phyloP scores from a whole-genome alignment of 1,140 invertebrate species.

The Dreissena rostriformis region DNA sequence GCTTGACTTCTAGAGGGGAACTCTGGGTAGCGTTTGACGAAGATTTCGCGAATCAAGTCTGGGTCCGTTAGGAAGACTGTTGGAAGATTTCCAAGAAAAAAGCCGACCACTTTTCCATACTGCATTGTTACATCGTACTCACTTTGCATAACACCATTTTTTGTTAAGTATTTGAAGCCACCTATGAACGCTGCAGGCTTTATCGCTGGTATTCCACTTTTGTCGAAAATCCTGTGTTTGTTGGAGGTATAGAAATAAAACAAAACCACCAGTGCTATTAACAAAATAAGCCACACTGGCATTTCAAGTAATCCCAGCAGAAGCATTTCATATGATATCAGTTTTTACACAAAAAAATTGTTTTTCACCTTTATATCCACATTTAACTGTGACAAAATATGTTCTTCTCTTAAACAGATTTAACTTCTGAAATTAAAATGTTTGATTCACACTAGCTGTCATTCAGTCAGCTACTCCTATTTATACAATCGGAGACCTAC shows the following conservation, averaged over 20 bases:
- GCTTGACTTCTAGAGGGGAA: constrained; percentile 30
- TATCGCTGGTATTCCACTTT: constrained; percentile 27
- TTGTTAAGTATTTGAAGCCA: constrained; percentile 8
- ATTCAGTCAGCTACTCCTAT: too few relatives aligned
- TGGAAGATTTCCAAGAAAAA: constrained; percentile 47
- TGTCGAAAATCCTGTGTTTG: constrained; percentile 36
- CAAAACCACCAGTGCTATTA: constrained; percentile 7
- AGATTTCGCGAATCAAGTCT: constrained; percentile 43
- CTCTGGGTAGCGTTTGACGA: constrained; percentile 18
- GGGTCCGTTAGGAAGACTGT: constrained; percentile 41
- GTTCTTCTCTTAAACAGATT: too few relatives aligned
- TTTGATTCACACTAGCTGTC: too few relatives aligned
- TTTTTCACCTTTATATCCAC: too few relatives aligned
- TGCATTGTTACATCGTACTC: constrained; percentile 19
- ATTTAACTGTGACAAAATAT: too few relatives aligned
- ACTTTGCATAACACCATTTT: constrained; percentile 33
- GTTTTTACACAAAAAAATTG: too few relatives aligned
- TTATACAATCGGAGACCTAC: too few relatives aligned
- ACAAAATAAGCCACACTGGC: constrained; percentile 24
- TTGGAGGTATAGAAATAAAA: constrained; percentile 41
- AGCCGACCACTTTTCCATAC: constrained; percentile 47
- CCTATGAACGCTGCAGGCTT: constrained; percentile 30
- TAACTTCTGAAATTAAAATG: too few relatives aligned
- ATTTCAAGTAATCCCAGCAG: constrained; percentile 36
- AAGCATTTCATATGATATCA: constrained; percentile 9